A percentile compares a stretch with the other conserved stretches of the same genome.
Evolutionary conservation across 2,797 vertebrate species (phyloP).

Genomic region (Urophycis tenuis): DNA sequence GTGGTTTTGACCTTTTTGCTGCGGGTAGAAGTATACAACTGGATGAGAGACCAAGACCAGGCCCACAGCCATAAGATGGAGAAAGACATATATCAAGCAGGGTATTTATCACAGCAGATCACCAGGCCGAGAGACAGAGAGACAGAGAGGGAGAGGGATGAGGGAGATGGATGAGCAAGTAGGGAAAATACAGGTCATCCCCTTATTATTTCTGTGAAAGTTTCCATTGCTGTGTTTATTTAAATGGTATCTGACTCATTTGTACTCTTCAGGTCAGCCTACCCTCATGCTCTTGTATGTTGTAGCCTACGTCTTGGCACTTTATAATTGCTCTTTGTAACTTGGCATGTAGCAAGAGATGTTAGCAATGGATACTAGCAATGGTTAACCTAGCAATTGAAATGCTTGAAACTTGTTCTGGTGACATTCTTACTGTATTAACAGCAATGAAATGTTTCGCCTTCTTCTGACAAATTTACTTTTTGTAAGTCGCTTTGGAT

Average conservation of each 20-base stretch:
- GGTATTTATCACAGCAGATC: conserved; percentile 29
- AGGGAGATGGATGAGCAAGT: background rate
- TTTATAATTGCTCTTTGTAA: too few species aligned
- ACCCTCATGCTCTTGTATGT: too few species aligned
- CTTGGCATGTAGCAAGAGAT: too few species aligned
- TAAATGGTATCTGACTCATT: background rate
- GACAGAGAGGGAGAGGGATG: background rate
- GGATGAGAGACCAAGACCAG: conserved; percentile 40
- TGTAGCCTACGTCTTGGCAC: too few species aligned
- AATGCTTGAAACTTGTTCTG: too few species aligned
- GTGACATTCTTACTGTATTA: too few species aligned
- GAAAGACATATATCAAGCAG: conserved; percentile 38
- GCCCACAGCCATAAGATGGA: conserved; percentile 38
- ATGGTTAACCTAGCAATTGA: too few species aligned
- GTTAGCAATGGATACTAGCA: too few species aligned
- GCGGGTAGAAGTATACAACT: conserved; percentile 52
- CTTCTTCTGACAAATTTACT: too few species aligned
- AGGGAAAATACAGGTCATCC: background rate
- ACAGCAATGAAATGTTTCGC: too few species aligned
- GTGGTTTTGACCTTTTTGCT: conserved; percentile 70
- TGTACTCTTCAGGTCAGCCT: background rate
- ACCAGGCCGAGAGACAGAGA: conserved; percentile 14
- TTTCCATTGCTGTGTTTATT: background rate
- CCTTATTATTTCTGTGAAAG: background rate
- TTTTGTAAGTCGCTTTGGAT: too few species aligned